These are phyloP conservation scores for Apotomis betuletana DNA, from an alignment of 2,888 invertebrate species.

Conservation along the genomic window DNA sequence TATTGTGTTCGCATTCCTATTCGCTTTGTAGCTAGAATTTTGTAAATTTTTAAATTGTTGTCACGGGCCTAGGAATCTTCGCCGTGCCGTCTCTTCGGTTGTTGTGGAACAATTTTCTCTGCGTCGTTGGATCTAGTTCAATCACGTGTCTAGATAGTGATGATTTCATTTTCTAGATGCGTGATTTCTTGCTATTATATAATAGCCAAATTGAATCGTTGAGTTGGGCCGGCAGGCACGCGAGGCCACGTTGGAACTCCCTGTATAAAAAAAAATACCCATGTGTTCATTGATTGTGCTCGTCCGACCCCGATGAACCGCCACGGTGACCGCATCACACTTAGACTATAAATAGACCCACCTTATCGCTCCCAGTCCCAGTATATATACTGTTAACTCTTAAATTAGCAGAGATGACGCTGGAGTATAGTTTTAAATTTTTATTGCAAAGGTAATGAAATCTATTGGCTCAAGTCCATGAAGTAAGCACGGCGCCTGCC, in stretches of 20 bases:
- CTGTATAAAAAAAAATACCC: no score
- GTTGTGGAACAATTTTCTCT: slow-evolving; percentile 12
- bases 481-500: slow-evolving; percentile 37
- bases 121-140: slow-evolving; percentile 33
- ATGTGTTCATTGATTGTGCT: slow-evolving; percentile 51
- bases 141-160: slow-evolving; percentile 33
- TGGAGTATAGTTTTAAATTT: slow-evolving; percentile 26
- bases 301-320: slow-evolving; percentile 52
- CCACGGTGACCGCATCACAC: slow-evolving; percentile 45
- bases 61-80: no score
- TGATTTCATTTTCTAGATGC: slow-evolving; percentile 36
- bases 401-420: slow-evolving; percentile 36
- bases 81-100: background rate
- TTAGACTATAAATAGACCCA: slow-evolving; percentile 35
- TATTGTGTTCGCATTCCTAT: slow-evolving; percentile 2
- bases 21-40: background rate
- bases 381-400: slow-evolving; percentile 14
- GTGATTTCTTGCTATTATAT: slow-evolving; percentile 53
- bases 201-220: slow-evolving; percentile 50
- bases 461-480: slow-evolving; percentile 49
- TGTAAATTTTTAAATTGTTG: background rate
- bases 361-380: slow-evolving; percentile 21
- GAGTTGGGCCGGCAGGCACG: slow-evolving; percentile 54
- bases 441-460: slow-evolving; percentile 42
- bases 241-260: slow-evolving; percentile 54